phyloP scores from a whole-genome alignment of 2,113 vertebrate genomes.

The Bos javanicus region DNA sequence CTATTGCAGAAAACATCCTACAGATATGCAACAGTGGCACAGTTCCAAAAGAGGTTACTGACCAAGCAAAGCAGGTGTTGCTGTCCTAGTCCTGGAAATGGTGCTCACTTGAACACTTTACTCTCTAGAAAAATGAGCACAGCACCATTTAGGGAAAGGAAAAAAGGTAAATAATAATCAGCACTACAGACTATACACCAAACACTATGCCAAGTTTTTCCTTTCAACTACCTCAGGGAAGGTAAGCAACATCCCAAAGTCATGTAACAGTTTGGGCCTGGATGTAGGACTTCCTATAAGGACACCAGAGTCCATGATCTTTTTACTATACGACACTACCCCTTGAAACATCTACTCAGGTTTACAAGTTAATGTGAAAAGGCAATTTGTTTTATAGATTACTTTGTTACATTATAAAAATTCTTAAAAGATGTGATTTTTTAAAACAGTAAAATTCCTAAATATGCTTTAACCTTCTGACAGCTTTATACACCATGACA shows the following conservation, averaged over 20 bases:
- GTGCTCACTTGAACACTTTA: neutral
- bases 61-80: neutral
- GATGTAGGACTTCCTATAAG: neutral
- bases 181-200: neutral
- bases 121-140: slow-evolving; percentile 12
- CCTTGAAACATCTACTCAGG: neutral
- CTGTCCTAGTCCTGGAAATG: neutral
- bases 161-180: neutral
- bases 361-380: neutral
- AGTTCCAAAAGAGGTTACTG: neutral
- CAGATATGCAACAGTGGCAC: neutral
- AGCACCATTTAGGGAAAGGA: neutral
- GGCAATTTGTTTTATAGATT: neutral
- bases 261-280: neutral
- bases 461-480: neutral
- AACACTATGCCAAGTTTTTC: neutral
- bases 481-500: neutral
- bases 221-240: neutral
- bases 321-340: neutral
- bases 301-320: neutral
- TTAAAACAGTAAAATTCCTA: neutral
- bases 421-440: neutral
- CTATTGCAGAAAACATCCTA: neutral
- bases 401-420: neutral
- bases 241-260: neutral